Conservation (phyloP, 1,140 invertebrate species). For the Nephotettix cincticeps region DNA sequence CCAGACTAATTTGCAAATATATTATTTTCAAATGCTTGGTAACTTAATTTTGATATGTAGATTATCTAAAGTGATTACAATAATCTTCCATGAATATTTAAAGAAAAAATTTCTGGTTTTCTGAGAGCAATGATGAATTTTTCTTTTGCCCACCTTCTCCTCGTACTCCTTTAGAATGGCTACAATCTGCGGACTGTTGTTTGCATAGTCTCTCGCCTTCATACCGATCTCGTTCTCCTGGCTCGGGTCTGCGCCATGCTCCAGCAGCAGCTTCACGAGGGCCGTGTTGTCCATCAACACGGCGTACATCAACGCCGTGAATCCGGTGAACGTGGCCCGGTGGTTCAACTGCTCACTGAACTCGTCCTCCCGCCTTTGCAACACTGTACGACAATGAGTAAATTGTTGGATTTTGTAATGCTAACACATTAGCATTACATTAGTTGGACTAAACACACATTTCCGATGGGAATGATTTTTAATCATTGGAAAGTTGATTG, state of each 20-base stretch:
- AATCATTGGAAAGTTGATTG: too few species aligned
- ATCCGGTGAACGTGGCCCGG: slow-evolving; percentile 70
- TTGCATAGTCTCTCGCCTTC: slow-evolving; percentile 73
- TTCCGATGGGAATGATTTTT: too few species aligned
- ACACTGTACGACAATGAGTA: too few species aligned
- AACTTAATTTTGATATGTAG: too few species aligned
- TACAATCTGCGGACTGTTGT: slow-evolving; percentile 43
- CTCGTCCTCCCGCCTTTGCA: slow-evolving; percentile 71
- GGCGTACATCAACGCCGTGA: slow-evolving; percentile 89
- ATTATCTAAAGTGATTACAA: too few species aligned
- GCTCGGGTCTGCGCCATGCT: slow-evolving; percentile 68
- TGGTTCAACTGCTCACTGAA: slow-evolving; percentile 72
- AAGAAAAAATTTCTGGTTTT: neutral
- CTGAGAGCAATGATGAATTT: neutral
- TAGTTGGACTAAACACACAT: too few species aligned
- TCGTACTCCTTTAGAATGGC: slow-evolving; percentile 33
- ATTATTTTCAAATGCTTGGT: too few species aligned
- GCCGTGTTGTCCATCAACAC: slow-evolving; percentile 69
- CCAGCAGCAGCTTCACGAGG: slow-evolving; percentile 60
- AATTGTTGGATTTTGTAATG: too few species aligned
- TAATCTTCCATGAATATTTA: neutral
- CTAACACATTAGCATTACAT: too few species aligned
- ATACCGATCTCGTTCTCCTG: slow-evolving; percentile 77
- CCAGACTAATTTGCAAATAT: too few species aligned
- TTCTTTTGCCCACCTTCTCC: slow-evolving; percentile 23